Percentiles rank a stretch among this genome's conserved stretches.
Conservation (phyloP, 2,888 invertebrate species). For the Hypomecis punctinalis region DNA sequence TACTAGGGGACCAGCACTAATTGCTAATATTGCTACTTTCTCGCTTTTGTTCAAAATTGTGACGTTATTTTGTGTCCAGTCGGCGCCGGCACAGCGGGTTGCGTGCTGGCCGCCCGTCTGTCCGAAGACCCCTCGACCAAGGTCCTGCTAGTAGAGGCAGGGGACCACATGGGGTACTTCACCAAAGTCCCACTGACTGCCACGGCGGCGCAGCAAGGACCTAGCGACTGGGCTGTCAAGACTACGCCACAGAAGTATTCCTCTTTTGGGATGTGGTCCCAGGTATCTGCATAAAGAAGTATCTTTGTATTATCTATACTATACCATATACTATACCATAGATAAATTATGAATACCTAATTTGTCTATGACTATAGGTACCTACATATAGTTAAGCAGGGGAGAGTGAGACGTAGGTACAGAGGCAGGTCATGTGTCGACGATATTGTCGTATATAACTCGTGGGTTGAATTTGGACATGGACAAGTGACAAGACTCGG, state of each 20-base stretch:
- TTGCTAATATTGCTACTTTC: too few relatives aligned
- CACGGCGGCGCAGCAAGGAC: conserved; percentile 87
- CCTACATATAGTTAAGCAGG: too few relatives aligned
- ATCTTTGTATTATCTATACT: too few relatives aligned
- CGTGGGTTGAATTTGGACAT: too few relatives aligned
- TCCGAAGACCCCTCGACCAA: conserved; percentile 82
- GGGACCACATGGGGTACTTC: conserved; percentile 87
- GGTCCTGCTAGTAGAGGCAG: conserved; percentile 89
- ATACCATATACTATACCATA: too few relatives aligned
- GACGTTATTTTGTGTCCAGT: conserved; percentile 69
- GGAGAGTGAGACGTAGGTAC: too few relatives aligned
- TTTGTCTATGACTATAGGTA: too few relatives aligned
- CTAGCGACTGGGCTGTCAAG: conserved; percentile 88
- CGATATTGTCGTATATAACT: too few relatives aligned
- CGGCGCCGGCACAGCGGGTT: conserved; percentile 90
- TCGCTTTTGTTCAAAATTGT: background rate
- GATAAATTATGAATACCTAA: too few relatives aligned
- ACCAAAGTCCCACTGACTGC: conserved; percentile 87
- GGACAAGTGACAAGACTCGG: too few relatives aligned
- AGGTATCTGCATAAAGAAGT: conserved; percentile 66
- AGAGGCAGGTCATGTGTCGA: too few relatives aligned
- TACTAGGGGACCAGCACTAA: too few relatives aligned
- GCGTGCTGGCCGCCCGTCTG: conserved; percentile 88
- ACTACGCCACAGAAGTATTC: conserved; percentile 87
- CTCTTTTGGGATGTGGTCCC: conserved; percentile 86